phyloP scores from a whole-genome alignment of 1,140 invertebrate genomes.

The Drosophila lini region DNA sequence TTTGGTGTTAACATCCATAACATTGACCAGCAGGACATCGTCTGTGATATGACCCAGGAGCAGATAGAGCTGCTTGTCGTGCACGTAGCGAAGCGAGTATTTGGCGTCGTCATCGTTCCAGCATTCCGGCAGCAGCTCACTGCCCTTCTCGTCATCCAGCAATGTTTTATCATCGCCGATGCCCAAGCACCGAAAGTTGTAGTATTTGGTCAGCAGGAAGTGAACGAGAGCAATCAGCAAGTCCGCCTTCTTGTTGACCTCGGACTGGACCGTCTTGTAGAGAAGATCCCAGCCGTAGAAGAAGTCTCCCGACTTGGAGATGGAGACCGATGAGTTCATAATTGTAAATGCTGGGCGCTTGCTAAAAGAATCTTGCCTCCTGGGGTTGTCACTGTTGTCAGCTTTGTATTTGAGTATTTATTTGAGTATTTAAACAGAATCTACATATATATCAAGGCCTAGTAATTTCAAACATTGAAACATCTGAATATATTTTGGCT shows the following conservation, averaged over 20 bases:
- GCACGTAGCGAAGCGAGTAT: constrained; percentile 89
- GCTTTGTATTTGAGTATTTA: neutral
- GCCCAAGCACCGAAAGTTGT: constrained; percentile 89
- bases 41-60: constrained; percentile 88
- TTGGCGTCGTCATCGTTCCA: constrained; percentile 88
- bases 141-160: constrained; percentile 86
- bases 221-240: constrained; percentile 89
- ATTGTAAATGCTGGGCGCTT: neutral
- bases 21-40: constrained; percentile 87
- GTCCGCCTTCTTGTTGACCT: constrained; percentile 88
- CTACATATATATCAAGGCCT: neutral
- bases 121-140: constrained; percentile 88
- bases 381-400: neutral
- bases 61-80: constrained; percentile 88
- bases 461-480: neutral
- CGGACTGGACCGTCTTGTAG: constrained; percentile 87
- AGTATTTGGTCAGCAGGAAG: constrained; percentile 89
- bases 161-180: constrained; percentile 89
- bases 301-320: constrained; percentile 51
- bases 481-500: too few relatives aligned
- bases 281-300: constrained; percentile 91
- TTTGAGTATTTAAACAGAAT: neutral
- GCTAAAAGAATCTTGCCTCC: neutral
- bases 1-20: constrained; percentile 85
- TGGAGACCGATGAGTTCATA: constrained; percentile 10